These are phyloP conservation scores for Zingel zingel DNA, from an alignment of 2,113 vertebrate species.

Conservation along the genomic window DNA sequence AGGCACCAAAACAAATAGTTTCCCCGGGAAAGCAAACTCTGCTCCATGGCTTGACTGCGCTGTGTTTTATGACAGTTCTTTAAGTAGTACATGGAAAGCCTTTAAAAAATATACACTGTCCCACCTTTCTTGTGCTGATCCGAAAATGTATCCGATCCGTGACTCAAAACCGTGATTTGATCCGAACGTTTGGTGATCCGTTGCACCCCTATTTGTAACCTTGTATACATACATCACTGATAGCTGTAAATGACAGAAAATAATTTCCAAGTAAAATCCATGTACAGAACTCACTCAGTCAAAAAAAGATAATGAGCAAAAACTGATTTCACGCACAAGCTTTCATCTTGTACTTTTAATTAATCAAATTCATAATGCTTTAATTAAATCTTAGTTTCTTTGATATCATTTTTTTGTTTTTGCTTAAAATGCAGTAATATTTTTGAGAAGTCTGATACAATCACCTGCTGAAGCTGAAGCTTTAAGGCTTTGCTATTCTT, in stretches of 20 bases:
- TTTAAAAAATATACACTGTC: no score
- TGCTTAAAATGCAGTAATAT: neutral
- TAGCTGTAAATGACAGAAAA: conserved; percentile 6
- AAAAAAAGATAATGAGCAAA: conserved; percentile 1
- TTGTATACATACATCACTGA: neutral
- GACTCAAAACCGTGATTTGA: no score
- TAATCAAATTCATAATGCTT: neutral
- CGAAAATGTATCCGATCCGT: no score
- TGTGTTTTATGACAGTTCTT: no score
- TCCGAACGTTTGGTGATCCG: no score
- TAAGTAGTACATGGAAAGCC: no score
- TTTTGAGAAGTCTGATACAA: conserved; percentile 1
- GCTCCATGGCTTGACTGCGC: no score
- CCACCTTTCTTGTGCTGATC: no score
- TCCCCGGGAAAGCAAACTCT: no score
- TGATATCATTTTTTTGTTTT: neutral
- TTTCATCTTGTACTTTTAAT: conserved; percentile 26
- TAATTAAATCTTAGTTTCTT: conserved; percentile 1
- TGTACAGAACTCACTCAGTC: neutral
- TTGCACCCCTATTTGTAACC: neutral
- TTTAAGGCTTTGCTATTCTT: neutral
- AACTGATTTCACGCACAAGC: neutral
- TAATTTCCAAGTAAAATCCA: neutral
- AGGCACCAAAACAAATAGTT: no score
- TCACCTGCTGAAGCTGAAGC: conserved; percentile 1